phyloP scores from a whole-genome alignment of 1,140 invertebrate species.

The Drosophila nigrodunni region DNA sequence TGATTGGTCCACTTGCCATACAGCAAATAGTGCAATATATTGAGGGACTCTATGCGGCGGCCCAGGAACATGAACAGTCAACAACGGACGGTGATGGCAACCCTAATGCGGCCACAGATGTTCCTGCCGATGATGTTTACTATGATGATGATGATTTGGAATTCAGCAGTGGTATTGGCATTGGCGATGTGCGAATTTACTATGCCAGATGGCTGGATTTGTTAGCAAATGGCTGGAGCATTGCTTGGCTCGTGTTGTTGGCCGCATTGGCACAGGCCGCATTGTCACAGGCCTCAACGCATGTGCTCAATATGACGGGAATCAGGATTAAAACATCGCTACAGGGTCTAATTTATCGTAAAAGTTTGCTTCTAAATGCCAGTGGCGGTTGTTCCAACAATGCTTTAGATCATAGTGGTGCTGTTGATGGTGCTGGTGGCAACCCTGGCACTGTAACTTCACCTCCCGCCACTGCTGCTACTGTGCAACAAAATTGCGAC shows the following conservation, averaged over 20 bases:
- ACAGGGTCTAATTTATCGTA: constrained; percentile 87
- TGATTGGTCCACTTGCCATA: constrained; percentile 91
- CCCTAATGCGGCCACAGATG: constrained; percentile 52
- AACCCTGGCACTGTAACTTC: constrained; percentile 5
- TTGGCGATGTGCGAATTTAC: constrained; percentile 74
- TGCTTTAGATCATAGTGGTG: constrained; percentile 36
- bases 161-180: constrained; percentile 47
- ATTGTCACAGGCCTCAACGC: constrained; percentile 93
- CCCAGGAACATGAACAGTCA: constrained; percentile 9
- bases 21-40: constrained; percentile 90
- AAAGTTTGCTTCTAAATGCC: constrained; percentile 82
- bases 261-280: constrained; percentile 91
- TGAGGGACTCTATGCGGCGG: constrained; percentile 68
- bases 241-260: constrained; percentile 90
- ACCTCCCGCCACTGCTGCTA: background rate
- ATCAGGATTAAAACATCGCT: constrained; percentile 92
- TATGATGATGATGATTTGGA: constrained; percentile 46
- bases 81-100: background rate
- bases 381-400: constrained; percentile 48
- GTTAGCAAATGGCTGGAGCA: constrained; percentile 91
- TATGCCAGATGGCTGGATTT: constrained; percentile 87
- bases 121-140: constrained; percentile 35
- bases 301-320: constrained; percentile 92
- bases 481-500: constrained; percentile 45
- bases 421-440: constrained; percentile 39